These are phyloP conservation scores for Astyanax mexicanus DNA, from an alignment of 2,797 vertebrate genomes.

Conservation along the genomic window DNA sequence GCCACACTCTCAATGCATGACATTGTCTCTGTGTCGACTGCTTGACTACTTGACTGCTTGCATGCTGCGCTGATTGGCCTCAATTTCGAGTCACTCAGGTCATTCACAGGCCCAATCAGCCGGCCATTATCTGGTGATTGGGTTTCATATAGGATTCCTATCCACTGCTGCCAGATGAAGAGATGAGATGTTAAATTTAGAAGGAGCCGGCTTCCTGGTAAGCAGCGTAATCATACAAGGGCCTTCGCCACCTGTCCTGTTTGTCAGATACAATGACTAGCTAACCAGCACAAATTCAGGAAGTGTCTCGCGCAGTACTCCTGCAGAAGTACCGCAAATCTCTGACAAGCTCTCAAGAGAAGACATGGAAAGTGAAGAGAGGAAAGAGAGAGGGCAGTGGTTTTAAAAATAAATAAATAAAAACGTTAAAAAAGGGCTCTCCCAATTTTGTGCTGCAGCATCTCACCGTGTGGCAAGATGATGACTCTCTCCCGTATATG, in stretches of 20 bases:
- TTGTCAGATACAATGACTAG: conserved; percentile 30
- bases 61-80: conserved; percentile 1
- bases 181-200: conserved; percentile 20
- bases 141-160: conserved; percentile 7
- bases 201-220: neutral
- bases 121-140: conserved; percentile 25
- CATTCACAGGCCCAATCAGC: conserved; percentile 25
- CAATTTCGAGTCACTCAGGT: conserved; percentile 16
- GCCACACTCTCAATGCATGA: no score
- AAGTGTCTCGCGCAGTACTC: conserved; percentile 17
- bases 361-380: conserved; percentile 14
- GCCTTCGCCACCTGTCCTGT: conserved; percentile 33
- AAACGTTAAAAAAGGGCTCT: conserved; percentile 10
- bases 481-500: conserved; percentile 20
- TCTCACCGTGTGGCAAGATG: conserved; percentile 34
- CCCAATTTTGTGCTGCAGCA: neutral
- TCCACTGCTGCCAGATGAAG: conserved; percentile 15
- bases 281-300: conserved; percentile 32
- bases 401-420: neutral
- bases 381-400: conserved; percentile 4
- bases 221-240: neutral
- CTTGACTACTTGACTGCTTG: no score
- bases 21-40: no score
- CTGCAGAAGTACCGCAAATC: conserved; percentile 22
- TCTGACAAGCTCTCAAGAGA: conserved; percentile 40